A percentile compares a stretch with the other conserved stretches of the same genome.
These are phyloP conservation scores for Malurus melanocephalus DNA, from an alignment of 2,113 vertebrate species.

Conservation along the genomic window DNA sequence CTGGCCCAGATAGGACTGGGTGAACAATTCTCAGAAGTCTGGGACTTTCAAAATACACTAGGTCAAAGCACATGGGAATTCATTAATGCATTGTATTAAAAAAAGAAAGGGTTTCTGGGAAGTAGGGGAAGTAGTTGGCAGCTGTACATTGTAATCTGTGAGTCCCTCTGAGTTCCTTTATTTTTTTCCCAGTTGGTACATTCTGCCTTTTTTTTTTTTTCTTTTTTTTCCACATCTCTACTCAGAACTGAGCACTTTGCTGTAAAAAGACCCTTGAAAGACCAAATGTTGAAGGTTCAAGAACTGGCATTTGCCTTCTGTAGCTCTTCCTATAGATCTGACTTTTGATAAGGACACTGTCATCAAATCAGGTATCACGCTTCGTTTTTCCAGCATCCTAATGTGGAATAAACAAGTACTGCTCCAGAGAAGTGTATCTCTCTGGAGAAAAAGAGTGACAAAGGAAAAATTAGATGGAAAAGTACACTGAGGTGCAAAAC, in stretches of 20 bases:
- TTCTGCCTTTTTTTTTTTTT: background rate
- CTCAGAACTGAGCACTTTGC: background rate
- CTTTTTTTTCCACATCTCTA: background rate
- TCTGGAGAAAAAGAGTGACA: background rate
- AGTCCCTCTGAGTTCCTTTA: background rate
- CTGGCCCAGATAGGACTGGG: background rate
- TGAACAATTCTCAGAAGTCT: background rate
- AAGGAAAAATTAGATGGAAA: background rate
- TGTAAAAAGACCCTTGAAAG: background rate
- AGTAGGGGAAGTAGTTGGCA: background rate
- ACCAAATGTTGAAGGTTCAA: background rate
- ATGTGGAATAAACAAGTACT: background rate
- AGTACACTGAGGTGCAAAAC: background rate
- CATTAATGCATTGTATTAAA: background rate
- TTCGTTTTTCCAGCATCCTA: background rate
- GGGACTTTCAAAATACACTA: background rate
- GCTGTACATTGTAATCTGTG: background rate
- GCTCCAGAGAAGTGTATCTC: background rate
- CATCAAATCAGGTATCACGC: background rate
- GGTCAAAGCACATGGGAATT: background rate
- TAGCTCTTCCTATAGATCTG: background rate
- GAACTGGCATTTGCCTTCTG: background rate
- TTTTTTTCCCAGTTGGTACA: background rate
- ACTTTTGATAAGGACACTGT: background rate
- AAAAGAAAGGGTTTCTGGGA: background rate